phyloP scores from a whole-genome alignment of 2,797 vertebrate species.

The Cynopterus sphinx region DNA sequence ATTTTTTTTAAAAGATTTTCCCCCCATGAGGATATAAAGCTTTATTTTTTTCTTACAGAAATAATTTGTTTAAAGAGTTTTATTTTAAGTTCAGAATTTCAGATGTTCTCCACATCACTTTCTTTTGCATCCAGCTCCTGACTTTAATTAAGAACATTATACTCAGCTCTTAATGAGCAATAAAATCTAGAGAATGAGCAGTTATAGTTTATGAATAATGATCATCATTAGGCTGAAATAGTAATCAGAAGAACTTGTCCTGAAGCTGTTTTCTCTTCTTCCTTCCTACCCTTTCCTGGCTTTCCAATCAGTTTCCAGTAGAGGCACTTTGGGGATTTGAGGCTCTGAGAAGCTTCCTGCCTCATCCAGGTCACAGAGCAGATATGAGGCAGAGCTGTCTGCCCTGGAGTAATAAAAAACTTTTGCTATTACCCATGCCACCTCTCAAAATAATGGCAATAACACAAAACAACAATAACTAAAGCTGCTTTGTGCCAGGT shows the following conservation, averaged over 20 bases:
- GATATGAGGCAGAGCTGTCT: not conserved
- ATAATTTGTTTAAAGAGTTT: constrained; percentile 61
- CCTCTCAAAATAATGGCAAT: not conserved
- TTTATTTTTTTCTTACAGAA: constrained; percentile 65
- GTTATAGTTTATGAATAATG: not conserved
- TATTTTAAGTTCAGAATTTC: constrained; percentile 70
- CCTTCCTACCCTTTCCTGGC: not conserved
- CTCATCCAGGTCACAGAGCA: not conserved
- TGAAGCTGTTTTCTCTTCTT: not conserved
- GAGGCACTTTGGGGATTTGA: not conserved
- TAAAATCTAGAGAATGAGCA: constrained; percentile 43
- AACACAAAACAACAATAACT: not conserved
- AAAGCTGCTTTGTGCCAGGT: not conserved
- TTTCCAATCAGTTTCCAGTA: not conserved
- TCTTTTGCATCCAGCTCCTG: constrained; percentile 41
- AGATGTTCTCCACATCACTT: constrained; percentile 44
- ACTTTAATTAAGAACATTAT: constrained; percentile 54
- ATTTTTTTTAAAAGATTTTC: not conserved
- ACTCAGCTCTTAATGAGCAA: constrained; percentile 10
- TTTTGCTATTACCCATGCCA: not conserved
- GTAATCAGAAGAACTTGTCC: not conserved
- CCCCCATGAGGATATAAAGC: not conserved
- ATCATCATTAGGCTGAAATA: not conserved
- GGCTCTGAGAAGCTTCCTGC: not conserved
- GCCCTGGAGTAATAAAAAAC: not conserved